Conservation (phyloP, 1,140 invertebrate species). For the Rhizoglyphus robini region DNA sequence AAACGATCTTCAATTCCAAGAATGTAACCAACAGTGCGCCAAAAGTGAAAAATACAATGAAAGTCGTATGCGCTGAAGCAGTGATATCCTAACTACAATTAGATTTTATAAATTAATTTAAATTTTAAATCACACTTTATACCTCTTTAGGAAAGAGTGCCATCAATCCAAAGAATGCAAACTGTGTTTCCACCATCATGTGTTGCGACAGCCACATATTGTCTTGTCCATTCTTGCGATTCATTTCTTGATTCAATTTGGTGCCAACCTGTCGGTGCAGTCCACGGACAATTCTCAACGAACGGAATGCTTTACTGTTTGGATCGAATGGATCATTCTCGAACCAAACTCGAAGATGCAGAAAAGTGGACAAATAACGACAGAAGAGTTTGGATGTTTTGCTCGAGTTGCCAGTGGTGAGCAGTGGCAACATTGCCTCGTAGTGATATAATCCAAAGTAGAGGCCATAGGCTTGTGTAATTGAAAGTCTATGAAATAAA, state of each 20-base stretch:
- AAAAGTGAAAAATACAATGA: slow-evolving; percentile 67
- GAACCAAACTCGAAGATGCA: slow-evolving; percentile 21
- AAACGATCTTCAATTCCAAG: slow-evolving; percentile 72
- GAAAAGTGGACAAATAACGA: slow-evolving; percentile 20
- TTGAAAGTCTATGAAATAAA: background rate
- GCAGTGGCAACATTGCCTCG: background rate
- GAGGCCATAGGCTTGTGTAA: slow-evolving; percentile 17
- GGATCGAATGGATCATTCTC: slow-evolving; percentile 20
- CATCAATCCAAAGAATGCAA: slow-evolving; percentile 30
- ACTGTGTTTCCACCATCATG: slow-evolving; percentile 22
- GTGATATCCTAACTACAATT: slow-evolving; percentile 14
- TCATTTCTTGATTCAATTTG: slow-evolving; percentile 8
- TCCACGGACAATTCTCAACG: slow-evolving; percentile 5
- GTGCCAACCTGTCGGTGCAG: slow-evolving; percentile 20
- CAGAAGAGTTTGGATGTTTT: slow-evolving; percentile 19
- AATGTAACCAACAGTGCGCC: slow-evolving; percentile 61
- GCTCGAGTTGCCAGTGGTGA: slow-evolving; percentile 20
- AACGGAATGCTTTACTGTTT: slow-evolving; percentile 12
- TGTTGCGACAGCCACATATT: slow-evolving; percentile 12
- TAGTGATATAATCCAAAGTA: slow-evolving; percentile 9
- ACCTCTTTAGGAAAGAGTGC: slow-evolving; percentile 27
- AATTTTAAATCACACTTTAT: slow-evolving; percentile 32
- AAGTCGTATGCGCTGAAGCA: too few species aligned
- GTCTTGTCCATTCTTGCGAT: background rate
- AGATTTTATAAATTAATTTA: too few species aligned